Evolutionary conservation across 2,888 invertebrate species (phyloP).

Genomic region (Ditula angustiorana): DNA sequence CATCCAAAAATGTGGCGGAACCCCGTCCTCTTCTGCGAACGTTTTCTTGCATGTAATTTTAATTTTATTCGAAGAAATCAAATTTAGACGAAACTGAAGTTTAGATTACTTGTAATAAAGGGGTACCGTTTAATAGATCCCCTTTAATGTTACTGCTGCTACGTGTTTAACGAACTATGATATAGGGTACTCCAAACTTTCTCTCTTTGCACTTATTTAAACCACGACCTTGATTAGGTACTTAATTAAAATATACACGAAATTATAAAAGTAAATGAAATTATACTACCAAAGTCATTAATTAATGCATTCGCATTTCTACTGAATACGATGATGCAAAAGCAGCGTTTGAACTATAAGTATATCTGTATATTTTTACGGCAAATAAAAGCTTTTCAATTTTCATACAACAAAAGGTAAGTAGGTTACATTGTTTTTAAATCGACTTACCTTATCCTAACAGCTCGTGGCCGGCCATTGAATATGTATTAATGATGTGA

Average conservation of each 20-base stretch:
- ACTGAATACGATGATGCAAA: background rate
- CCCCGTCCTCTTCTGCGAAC: constrained; percentile 54
- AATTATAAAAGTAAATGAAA: background rate
- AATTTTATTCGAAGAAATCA: constrained; percentile 57
- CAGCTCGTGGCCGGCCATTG: constrained; percentile 38
- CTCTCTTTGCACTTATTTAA: constrained; percentile 1
- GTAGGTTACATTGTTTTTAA: constrained; percentile 29
- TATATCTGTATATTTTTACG: constrained; percentile 8
- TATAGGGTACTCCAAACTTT: background rate
- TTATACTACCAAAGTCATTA: background rate
- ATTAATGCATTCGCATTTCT: background rate
- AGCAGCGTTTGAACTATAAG: constrained; percentile 5
- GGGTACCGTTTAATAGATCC: constrained; percentile 26
- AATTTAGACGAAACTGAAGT: constrained; percentile 45
- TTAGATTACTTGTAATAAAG: constrained; percentile 31
- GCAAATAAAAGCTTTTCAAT: constrained; percentile 6
- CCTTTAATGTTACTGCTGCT: constrained; percentile 12
- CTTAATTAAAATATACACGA: background rate
- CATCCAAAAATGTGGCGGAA: constrained; percentile 51
- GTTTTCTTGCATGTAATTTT: constrained; percentile 64
- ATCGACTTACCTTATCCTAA: constrained; percentile 32
- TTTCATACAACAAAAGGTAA: constrained; percentile 1
- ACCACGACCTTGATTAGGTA: background rate
- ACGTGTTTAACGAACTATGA: constrained; percentile 25
- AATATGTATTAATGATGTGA: constrained; percentile 46